A percentile compares a stretch with the other conserved stretches of the same genome.
phyloP scores from a whole-genome alignment of 2,888 invertebrate species.

The Clitarchus hookeri region DNA sequence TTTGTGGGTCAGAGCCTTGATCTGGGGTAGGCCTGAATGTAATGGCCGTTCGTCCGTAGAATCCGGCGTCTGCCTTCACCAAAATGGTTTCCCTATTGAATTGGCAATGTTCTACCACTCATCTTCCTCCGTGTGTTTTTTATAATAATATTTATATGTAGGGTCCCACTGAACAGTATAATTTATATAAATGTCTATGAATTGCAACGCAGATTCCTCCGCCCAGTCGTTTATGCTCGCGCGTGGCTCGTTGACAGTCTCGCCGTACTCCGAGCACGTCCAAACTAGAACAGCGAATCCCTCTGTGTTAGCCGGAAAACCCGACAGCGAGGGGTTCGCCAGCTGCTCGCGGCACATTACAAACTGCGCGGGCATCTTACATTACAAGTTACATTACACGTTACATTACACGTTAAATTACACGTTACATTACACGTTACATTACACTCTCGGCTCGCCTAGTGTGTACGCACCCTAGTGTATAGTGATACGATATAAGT shows the following conservation, averaged over 20 bases:
- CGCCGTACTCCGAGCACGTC: neutral
- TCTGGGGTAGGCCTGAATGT: neutral
- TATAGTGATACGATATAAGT: too few relatives aligned
- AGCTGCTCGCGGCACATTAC: too few relatives aligned
- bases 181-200: neutral
- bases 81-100: neutral
- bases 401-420: too few relatives aligned
- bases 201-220: neutral
- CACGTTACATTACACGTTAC: too few relatives aligned
- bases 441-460: too few relatives aligned
- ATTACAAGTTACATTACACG: too few relatives aligned
- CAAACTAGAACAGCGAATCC: neutral
- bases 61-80: too few relatives aligned
- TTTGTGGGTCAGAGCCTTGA: neutral
- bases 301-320: neutral
- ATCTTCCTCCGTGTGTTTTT: constrained; percentile 4
- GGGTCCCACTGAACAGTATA: neutral
- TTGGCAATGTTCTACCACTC: neutral
- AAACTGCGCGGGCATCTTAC: too few relatives aligned
- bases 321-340: neutral
- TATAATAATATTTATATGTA: neutral
- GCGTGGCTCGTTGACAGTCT: neutral
- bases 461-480: too few relatives aligned
- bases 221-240: neutral
- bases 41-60: too few relatives aligned